phyloP scores from a whole-genome alignment of 2,888 invertebrate genomes.

The Lasioglossum calceatum region DNA sequence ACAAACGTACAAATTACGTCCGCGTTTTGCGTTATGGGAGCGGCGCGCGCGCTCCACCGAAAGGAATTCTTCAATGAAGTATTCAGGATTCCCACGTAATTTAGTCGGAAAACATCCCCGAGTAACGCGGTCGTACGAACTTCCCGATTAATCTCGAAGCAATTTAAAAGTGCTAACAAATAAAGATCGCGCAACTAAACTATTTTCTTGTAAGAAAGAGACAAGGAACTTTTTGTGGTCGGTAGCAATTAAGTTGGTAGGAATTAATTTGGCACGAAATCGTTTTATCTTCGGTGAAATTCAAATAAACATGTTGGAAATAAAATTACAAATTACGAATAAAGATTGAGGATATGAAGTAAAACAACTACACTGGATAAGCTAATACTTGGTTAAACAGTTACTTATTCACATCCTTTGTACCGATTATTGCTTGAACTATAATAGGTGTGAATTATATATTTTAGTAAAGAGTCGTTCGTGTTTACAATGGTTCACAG shows the following conservation, averaged over 20 bases:
- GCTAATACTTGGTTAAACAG: not conserved
- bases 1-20: conserved; percentile 45
- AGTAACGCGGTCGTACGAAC: conserved; percentile 10
- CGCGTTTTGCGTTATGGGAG: conserved; percentile 50
- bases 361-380: not conserved
- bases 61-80: conserved; percentile 57
- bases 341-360: not conserved
- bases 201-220: not conserved
- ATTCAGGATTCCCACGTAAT: conserved; percentile 57
- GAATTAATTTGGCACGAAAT: not conserved
- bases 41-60: conserved; percentile 21
- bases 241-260: not conserved
- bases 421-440: not conserved
- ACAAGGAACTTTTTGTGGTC: not conserved
- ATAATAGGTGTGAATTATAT: not conserved
- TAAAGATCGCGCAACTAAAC: not conserved
- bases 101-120: conserved; percentile 12
- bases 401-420: not conserved
- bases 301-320: not conserved
- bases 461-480: not conserved
- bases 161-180: conserved; percentile 9
- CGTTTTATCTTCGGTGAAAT: not conserved
- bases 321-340: not conserved
- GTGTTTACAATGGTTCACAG: not conserved
- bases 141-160: conserved; percentile 37